phyloP scores from a whole-genome alignment of 2,888 invertebrate genomes.

The Euzophera pinguis region DNA sequence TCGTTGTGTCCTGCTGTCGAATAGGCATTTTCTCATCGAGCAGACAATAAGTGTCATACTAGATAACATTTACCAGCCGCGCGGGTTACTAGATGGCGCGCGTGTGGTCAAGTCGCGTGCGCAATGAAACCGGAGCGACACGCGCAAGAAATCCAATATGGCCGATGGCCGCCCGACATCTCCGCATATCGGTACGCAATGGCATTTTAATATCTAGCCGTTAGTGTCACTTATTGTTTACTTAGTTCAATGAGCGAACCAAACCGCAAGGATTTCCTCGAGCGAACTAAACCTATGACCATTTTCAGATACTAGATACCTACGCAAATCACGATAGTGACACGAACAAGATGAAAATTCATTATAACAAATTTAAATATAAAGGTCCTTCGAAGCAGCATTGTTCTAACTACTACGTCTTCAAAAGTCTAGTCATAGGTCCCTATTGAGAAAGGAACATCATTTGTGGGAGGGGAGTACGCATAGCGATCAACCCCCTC shows the following conservation, averaged over 20 bases:
- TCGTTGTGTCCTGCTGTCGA: slow-evolving; percentile 8
- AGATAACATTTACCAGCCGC: slow-evolving; percentile 39
- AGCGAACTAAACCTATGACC: slow-evolving; percentile 14
- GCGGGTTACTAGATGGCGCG: slow-evolving; percentile 61
- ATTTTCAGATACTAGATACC: background rate
- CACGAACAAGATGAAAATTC: background rate
- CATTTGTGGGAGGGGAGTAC: too few species aligned
- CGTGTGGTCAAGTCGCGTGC: slow-evolving; percentile 78
- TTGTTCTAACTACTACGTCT: too few species aligned
- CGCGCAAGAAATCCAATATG: slow-evolving; percentile 77
- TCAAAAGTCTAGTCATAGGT: too few species aligned
- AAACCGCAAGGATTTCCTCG: slow-evolving; percentile 43
- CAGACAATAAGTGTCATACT: slow-evolving; percentile 24
- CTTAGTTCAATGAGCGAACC: slow-evolving; percentile 56
- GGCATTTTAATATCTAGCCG: slow-evolving; percentile 72
- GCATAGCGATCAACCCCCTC: too few species aligned
- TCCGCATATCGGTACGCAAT: slow-evolving; percentile 70
- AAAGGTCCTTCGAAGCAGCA: too few species aligned
- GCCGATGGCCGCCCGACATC: slow-evolving; percentile 59
- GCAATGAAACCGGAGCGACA: slow-evolving; percentile 75
- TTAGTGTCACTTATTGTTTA: slow-evolving; percentile 76
- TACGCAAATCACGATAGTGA: background rate
- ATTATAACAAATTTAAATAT: background rate
- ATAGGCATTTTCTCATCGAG: slow-evolving; percentile 4
- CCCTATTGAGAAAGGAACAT: too few species aligned